These are phyloP conservation scores for Gambusia yucatana DNA, from an alignment of 2,797 vertebrate genomes.

Conservation along the genomic window DNA sequence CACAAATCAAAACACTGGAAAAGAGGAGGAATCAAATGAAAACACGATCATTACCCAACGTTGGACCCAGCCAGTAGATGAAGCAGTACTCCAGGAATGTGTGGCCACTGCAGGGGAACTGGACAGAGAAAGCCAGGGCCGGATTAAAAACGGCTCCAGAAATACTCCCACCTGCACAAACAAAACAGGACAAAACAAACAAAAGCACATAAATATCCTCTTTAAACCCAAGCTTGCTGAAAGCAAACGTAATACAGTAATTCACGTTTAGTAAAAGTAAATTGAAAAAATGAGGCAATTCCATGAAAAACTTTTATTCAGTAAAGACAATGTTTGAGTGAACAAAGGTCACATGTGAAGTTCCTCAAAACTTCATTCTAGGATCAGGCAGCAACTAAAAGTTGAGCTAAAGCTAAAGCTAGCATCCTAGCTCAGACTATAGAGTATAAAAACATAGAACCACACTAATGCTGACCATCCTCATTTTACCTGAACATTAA, in stretches of 20 bases:
- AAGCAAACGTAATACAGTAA: background rate
- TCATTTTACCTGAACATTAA: background rate
- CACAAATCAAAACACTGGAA: background rate
- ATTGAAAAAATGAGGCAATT: background rate
- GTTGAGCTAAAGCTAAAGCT: background rate
- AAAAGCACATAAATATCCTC: background rate
- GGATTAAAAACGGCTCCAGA: slow-evolving; percentile 92
- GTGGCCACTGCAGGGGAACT: slow-evolving; percentile 86
- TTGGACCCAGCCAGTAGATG: slow-evolving; percentile 89
- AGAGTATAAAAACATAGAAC: background rate
- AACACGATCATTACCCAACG: slow-evolving; percentile 70
- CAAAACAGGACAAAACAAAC: background rate
- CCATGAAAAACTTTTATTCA: background rate
- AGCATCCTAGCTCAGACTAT: background rate
- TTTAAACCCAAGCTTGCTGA: background rate
- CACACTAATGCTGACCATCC: background rate
- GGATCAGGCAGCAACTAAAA: background rate
- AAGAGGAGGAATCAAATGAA: background rate
- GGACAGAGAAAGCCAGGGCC: slow-evolving; percentile 87
- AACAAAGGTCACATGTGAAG: background rate
- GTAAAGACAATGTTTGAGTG: background rate
- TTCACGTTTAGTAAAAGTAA: background rate
- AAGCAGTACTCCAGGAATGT: slow-evolving; percentile 83
- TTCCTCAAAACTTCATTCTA: background rate
- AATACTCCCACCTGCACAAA: slow-evolving; percentile 81